Evolutionary conservation across 2,113 vertebrate species (phyloP).

Genomic region (Uropsilus gracilis): DNA sequence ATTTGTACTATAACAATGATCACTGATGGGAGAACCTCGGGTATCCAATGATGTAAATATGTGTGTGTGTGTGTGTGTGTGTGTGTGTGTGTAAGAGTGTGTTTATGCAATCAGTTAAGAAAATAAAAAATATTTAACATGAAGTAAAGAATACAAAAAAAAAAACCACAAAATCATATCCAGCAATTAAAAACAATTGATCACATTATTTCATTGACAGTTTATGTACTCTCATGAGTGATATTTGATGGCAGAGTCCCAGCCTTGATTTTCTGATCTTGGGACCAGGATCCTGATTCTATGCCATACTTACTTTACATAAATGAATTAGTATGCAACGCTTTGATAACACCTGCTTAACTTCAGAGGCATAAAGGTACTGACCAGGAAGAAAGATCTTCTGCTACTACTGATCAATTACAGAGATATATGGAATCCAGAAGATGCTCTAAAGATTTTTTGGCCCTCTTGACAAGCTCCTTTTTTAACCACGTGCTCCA

Average conservation of each 20-base stretch:
- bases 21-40: too few relatives aligned
- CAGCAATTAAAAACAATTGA: too few relatives aligned
- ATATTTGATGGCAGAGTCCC: not conserved
- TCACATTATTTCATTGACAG: not conserved
- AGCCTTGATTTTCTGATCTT: not conserved
- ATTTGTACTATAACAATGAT: not conserved
- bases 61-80: too few relatives aligned
- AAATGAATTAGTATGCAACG: not conserved
- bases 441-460: not conserved
- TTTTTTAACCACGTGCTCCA: not conserved
- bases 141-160: too few relatives aligned
- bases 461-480: not conserved
- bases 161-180: too few relatives aligned
- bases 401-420: not conserved
- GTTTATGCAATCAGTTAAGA: too few relatives aligned
- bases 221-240: not conserved
- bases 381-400: constrained; percentile 6
- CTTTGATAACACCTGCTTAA: not conserved
- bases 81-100: too few relatives aligned
- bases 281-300: not conserved
- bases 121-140: too few relatives aligned
- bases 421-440: not conserved
- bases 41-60: too few relatives aligned
- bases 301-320: not conserved
- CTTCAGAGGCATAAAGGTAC: not conserved